phyloP scores from a whole-genome alignment of 1,140 invertebrate genomes.

The Thaumatotibia leucotreta region DNA sequence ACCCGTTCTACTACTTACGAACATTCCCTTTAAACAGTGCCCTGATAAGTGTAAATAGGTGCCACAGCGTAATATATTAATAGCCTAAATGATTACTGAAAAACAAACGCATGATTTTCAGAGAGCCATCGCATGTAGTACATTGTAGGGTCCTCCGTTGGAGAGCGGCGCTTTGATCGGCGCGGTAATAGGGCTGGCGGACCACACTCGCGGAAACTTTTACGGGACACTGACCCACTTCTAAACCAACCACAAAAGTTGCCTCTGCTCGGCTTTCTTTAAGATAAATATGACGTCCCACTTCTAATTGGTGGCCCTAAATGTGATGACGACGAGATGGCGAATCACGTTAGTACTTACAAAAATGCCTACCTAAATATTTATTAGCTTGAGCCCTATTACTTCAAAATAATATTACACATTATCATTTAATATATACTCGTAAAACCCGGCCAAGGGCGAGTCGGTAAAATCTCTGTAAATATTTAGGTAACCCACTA shows the following conservation, averaged over 20 bases:
- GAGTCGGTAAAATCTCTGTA: no score
- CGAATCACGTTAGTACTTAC: background rate
- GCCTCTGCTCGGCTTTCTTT: slow-evolving; percentile 36
- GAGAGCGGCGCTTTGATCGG: slow-evolving; percentile 57
- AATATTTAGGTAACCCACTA: no score
- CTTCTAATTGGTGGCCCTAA: background rate
- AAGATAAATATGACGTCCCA: slow-evolving; percentile 25
- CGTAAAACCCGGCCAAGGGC: no score
- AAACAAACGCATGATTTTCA: slow-evolving; percentile 39
- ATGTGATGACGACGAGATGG: background rate
- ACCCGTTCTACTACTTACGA: no score
- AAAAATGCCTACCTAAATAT: no score
- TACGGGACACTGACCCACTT: slow-evolving; percentile 67
- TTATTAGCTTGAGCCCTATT: no score
- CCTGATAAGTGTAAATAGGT: no score
- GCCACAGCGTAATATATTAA: background rate
- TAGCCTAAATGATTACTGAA: slow-evolving; percentile 2
- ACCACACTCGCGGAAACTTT: slow-evolving; percentile 63
- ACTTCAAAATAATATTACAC: no score
- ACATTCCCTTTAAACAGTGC: no score
- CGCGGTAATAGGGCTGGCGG: slow-evolving; percentile 44
- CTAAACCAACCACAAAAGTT: slow-evolving; percentile 44
- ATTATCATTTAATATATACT: no score
- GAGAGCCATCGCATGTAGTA: slow-evolving; percentile 33
- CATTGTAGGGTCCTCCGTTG: slow-evolving; percentile 34